Conservation (phyloP, 2,797 vertebrate genomes). For the Thamnophis elegans region DNA sequence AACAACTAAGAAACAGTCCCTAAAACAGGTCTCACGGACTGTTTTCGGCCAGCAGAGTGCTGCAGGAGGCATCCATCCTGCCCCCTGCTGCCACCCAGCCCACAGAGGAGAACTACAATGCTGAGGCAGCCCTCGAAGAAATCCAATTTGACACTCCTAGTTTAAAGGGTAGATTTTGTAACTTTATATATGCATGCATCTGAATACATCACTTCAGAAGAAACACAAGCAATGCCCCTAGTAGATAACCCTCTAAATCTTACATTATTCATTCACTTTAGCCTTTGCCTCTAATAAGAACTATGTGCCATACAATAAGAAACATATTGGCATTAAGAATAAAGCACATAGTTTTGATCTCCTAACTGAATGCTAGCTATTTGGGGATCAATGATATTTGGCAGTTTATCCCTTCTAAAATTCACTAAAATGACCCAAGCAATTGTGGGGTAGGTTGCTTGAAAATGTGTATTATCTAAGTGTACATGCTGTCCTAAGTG, state of each 20-base stretch:
- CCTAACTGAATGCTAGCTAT: conserved; percentile 22
- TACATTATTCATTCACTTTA: neutral
- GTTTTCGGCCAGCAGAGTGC: too few species aligned
- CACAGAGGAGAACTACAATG: too few species aligned
- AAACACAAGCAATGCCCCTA: neutral
- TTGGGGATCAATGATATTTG: conserved; percentile 29
- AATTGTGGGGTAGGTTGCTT: conserved; percentile 42
- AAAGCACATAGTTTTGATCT: conserved; percentile 1
- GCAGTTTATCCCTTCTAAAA: conserved; percentile 21
- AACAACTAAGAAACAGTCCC: too few species aligned
- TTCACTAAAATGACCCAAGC: neutral
- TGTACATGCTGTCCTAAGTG: conserved; percentile 42
- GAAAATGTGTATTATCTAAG: conserved; percentile 41
- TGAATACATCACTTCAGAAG: neutral
- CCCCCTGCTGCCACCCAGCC: too few species aligned
- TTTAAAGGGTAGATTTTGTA: neutral
- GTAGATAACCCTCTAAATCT: neutral
- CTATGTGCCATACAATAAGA: neutral
- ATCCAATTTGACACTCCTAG: too few species aligned
- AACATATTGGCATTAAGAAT: neutral
- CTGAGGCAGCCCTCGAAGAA: too few species aligned
- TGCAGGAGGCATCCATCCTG: too few species aligned
- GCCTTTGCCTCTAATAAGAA: neutral
- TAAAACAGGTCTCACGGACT: fast-evolving
- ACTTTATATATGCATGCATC: neutral